These are phyloP conservation scores for Tetraodon nigroviridis DNA, from an alignment of 2,113 vertebrate genomes.

Conservation along the genomic window DNA sequence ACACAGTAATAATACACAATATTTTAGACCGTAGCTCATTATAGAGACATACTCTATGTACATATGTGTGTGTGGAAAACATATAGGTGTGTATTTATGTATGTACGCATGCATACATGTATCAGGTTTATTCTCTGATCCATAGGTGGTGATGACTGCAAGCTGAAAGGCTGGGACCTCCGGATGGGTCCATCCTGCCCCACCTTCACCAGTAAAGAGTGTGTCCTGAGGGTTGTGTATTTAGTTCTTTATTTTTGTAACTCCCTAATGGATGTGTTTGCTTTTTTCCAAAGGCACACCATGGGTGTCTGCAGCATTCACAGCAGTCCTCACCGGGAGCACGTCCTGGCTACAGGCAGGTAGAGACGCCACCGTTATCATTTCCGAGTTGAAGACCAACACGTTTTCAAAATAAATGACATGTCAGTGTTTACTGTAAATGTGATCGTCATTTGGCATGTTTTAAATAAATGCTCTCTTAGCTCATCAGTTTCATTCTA, in stretches of 20 bases:
- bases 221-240: background rate
- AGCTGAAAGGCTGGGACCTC: slow-evolving; percentile 91
- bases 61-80: too few species aligned
- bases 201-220: slow-evolving; percentile 84
- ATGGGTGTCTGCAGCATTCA: slow-evolving; percentile 97
- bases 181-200: slow-evolving; percentile 64
- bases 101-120: background rate
- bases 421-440: too few species aligned
- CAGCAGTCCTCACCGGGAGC: slow-evolving; percentile 82
- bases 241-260: background rate
- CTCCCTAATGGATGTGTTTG: background rate
- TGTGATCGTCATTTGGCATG: too few species aligned
- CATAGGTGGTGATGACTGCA: slow-evolving; percentile 90
- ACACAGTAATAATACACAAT: too few species aligned
- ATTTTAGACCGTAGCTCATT: too few species aligned
- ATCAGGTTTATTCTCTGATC: background rate
- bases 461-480: too few species aligned
- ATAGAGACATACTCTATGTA: too few species aligned
- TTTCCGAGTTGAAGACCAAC: background rate
- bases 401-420: too few species aligned
- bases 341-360: slow-evolving; percentile 92
- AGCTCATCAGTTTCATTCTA: too few species aligned
- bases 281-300: slow-evolving; percentile 75
- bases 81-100: too few species aligned
- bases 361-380: slow-evolving; percentile 42